Evolutionary conservation across 2,888 invertebrate species (phyloP), one percentile per base, ranked within the genome.

Genomic region (Ommatoiulus sabulosus): DNA sequence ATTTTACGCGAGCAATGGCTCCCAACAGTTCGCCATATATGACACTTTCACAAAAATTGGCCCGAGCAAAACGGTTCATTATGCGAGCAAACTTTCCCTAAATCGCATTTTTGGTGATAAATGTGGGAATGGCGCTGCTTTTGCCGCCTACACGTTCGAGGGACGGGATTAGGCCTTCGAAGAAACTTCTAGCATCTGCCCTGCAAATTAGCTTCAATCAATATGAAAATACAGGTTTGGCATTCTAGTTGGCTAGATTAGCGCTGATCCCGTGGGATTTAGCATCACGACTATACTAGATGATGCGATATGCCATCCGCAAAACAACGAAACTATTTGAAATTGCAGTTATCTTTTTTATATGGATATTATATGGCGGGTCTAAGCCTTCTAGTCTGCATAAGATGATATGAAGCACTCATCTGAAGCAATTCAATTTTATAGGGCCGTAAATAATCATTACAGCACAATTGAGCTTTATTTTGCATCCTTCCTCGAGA

Each of bases 361-460:
- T 80, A 35, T 80, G 5, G 35, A 12, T 80, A 80, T 80, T 35
- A 24, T 80, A 80, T 80, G 80, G 80, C 80, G 80, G 80, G 35
- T 15, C 80, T 80, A 80, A 80, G 80, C 80, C 80, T 24, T 43
- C 80, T 80, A 80, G 80, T 80, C 80, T 80, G 80, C 80, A 80
- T 80, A 80, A 80, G 80, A 35, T 80, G 80, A 80, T 80, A 80
- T 35, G 80, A 80, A 43, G 24, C 80, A 80, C 80, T 80, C 80
- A 80, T 80, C 80, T 35, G 80, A 15, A 80, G 80, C 80, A 80
- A 80, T 80, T 80, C 80, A 80, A 80, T 80, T 80, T 80, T 80
- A 80, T 80, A 80, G 80, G 80, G 80, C 80, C 43, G 80, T 80
- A 80, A 80, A 80, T 80, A 80, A 43, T 80, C 80, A 80, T 80